Conservation (phyloP, 2,888 invertebrate genomes). For the Fabriciana adippe region DNA sequence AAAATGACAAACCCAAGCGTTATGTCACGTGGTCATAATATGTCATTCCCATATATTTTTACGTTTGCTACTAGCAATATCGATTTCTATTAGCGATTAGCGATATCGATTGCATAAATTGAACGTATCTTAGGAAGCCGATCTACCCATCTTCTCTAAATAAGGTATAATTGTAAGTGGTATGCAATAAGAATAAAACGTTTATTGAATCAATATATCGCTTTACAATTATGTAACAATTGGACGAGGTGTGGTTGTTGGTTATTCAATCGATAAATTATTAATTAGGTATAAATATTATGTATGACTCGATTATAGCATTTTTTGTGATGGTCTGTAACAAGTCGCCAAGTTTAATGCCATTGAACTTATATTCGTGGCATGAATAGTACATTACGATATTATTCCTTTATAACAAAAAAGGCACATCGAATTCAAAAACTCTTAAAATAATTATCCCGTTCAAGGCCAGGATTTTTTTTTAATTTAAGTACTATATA, state of each 20-base stretch:
- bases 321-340: slow-evolving; percentile 1
- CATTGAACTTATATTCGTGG: slow-evolving; percentile 6
- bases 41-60: too few relatives aligned
- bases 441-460: too few relatives aligned
- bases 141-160: background rate
- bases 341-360: background rate
- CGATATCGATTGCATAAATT: too few relatives aligned
- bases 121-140: background rate
- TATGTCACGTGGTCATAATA: too few relatives aligned
- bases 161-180: background rate
- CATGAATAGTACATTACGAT: too few relatives aligned
- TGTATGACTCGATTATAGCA: background rate
- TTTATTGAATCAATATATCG: background rate
- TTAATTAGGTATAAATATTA: slow-evolving; percentile 16
- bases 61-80: too few relatives aligned
- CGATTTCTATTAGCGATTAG: too few relatives aligned
- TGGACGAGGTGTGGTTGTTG: background rate
- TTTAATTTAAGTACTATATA: too few relatives aligned
- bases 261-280: slow-evolving; percentile 3
- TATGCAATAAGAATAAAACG: background rate
- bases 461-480: too few relatives aligned
- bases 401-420: too few relatives aligned
- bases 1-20: too few relatives aligned
- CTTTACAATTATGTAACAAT: background rate
- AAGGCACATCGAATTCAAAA: too few relatives aligned